Base-by-base conservation (phyloP, 2,797 vertebrate species). In the Malurus leucopterus region DNA sequence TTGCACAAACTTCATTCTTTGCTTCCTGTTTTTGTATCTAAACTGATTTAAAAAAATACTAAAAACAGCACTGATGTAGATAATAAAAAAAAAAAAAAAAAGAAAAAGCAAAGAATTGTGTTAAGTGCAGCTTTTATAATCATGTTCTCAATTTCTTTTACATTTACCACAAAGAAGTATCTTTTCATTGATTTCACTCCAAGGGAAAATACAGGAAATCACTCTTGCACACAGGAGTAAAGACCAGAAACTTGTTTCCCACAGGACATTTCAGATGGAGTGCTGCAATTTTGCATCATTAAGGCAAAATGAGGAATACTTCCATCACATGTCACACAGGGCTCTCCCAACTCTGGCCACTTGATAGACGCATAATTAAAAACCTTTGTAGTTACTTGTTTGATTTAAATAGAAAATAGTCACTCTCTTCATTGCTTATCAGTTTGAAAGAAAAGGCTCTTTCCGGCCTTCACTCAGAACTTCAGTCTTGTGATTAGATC, bases 111-210 rank as follows among this genome's bases (percentile, higher is more conserved):
- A 96, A 88, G 55, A 95, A 92, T 64, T 90, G 54, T 94, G 84
- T 96, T 91, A 95, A 97, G 96, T 96, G 95, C 96, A 95, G 95
- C 90, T 92, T 97, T 96, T 97, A 96, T 97, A 89, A 96, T 91
- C 92, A 95, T 10, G 8, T 92, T 94, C 88, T 80, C 72, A 94
- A 58, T 70, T 57, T 32, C 50, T 85, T 95, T 95, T 87, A 97
- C 94, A 95, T 95, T 93, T 95, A 95, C 78, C 93, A 96, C 92
- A 94, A 91, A 93, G 88, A 86, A 95, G 67, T 94, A 90, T 89
- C 65, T 93, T 93, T 81, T 88, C 68, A 94, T 53, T 87, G 72
- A 92, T 96, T 93, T 91, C 80, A 70, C 89, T 95, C 86, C 84
- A 93, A 87, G 46, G 86, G 86, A 95, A 87, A 97, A 94, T 79